Evolutionary conservation across 2,888 invertebrate genomes (phyloP).

Genomic region (Nemoura dubitans): DNA sequence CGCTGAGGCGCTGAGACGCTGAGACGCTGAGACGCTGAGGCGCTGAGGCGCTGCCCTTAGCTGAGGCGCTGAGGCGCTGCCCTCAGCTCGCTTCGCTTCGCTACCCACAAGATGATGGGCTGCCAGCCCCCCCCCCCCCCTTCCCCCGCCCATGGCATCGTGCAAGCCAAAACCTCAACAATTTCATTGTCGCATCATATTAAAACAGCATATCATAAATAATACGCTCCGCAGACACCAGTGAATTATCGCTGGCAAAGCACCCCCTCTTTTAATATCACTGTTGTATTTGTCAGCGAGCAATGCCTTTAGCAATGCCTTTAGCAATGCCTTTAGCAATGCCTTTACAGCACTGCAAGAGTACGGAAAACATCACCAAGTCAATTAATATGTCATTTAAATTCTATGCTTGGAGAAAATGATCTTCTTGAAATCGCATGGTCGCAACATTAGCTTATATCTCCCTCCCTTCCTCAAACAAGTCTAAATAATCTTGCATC

Average conservation of each 20-base stretch:
- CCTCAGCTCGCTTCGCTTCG: no score
- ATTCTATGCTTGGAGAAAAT: not conserved
- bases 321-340: not conserved
- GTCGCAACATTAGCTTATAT: no score
- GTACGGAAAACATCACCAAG: not conserved
- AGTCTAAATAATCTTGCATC: no score
- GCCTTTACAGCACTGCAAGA: not conserved
- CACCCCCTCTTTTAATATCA: not conserved
- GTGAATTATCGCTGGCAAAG: slow-evolving; percentile 21
- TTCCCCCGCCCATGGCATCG: not conserved
- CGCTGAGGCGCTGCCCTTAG: no score
- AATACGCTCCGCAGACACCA: slow-evolving; percentile 20
- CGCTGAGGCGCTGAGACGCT: not conserved
- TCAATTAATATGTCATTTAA: not conserved
- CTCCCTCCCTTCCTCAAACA: no score
- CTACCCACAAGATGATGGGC: no score
- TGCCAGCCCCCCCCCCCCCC: not conserved
- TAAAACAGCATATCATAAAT: slow-evolving; percentile 36
- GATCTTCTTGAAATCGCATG: no score
- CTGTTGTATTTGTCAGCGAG: not conserved
- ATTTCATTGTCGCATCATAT: slow-evolving; percentile 30
- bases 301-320: not conserved
- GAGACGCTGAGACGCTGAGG: no score
- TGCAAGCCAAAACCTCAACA: slow-evolving; percentile 29
- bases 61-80: no score